Evolutionary conservation across 2,797 vertebrate species (phyloP).

Genomic region (Atherinosoma microstoma): DNA sequence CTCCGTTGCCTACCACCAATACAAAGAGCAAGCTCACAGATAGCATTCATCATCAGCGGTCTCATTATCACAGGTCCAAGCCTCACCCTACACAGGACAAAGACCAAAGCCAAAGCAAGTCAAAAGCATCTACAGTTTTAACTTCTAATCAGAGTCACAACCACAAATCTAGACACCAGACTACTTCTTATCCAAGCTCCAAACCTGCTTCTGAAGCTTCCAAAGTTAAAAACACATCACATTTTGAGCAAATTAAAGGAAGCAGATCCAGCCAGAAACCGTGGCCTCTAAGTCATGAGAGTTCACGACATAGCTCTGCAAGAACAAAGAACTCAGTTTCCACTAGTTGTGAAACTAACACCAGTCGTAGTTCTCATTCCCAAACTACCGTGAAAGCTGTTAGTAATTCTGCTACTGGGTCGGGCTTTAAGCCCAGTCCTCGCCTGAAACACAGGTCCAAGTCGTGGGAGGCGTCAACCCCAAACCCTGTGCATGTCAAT

Average conservation of each 20-base stretch:
- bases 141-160: constrained; percentile 57
- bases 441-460: constrained; percentile 65
- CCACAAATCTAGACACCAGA: constrained; percentile 66
- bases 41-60: constrained; percentile 36
- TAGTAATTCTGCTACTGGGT: constrained; percentile 45
- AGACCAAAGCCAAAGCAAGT: constrained; percentile 63
- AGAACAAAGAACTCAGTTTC: constrained; percentile 62
- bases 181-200: constrained; percentile 41
- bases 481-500: constrained; percentile 38
- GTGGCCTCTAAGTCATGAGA: constrained; percentile 42
- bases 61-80: constrained; percentile 55
- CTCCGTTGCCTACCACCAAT: constrained; percentile 47
- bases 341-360: constrained; percentile 43
- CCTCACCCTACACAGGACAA: constrained; percentile 55
- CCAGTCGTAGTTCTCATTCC: constrained; percentile 47
- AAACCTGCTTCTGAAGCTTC: constrained; percentile 48
- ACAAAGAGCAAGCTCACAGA: constrained; percentile 59
- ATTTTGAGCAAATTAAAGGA: constrained; percentile 62
- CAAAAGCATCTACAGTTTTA: constrained; percentile 46
- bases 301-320: constrained; percentile 52
- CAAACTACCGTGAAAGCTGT: constrained; percentile 56
- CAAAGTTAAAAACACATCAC: constrained; percentile 58
- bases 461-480: constrained; percentile 40
- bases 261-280: constrained; percentile 56
- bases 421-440: constrained; percentile 47